Conservation (phyloP, 2,113 vertebrate genomes). For the Pluvianellus socialis region DNA sequence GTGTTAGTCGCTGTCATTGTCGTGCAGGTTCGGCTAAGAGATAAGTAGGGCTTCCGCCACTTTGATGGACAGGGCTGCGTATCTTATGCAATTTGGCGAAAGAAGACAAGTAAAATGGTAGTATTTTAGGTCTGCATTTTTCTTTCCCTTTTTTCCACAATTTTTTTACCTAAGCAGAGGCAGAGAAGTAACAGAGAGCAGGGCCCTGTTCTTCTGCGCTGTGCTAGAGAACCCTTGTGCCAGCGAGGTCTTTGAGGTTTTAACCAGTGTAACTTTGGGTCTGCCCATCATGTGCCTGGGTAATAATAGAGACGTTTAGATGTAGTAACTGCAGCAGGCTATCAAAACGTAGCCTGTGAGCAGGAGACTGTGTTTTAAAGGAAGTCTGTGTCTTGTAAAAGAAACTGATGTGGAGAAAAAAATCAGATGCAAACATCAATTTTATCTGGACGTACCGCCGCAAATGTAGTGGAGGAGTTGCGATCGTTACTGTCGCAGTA, state of each 20-base stretch:
- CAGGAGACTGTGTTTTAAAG: not conserved
- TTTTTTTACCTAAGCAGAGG: not conserved
- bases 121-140: not conserved
- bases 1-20: not conserved
- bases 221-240: not conserved
- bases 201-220: not conserved
- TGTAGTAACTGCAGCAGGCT: not conserved
- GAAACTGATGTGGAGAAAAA: not conserved
- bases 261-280: not conserved
- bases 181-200: not conserved
- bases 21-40: not conserved
- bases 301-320: not conserved
- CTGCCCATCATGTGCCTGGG: not conserved
- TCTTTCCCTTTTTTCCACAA: not conserved
- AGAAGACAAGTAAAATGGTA: not conserved
- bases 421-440: not conserved
- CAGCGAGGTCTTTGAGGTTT: not conserved
- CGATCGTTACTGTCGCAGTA: not conserved
- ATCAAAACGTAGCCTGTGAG: not conserved
- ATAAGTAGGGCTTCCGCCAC: not conserved
- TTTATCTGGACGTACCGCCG: not conserved
- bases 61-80: not conserved
- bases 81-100: not conserved
- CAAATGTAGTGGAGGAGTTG: not conserved
- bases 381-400: not conserved